phyloP scores from a whole-genome alignment of 30 jellyfish, hydroid and myxozoan genomes.

The Catostylus mosaicus region DNA sequence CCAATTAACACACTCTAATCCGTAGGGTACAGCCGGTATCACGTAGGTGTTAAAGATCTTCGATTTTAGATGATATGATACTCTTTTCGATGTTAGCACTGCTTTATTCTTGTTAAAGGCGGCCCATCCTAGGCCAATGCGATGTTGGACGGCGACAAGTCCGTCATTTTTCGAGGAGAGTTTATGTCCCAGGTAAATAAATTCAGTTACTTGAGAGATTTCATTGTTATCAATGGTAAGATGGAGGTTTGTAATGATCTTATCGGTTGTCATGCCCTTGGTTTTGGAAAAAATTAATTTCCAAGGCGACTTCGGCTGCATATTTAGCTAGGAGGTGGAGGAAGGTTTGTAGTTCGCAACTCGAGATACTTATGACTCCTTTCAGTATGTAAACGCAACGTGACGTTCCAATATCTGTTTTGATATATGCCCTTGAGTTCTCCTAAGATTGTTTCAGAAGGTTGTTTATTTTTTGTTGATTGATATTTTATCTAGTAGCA shows the following conservation, averaged over 20 bases:
- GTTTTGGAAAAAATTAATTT: constrained; percentile 22
- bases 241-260: neutral
- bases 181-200: constrained; percentile 25
- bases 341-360: constrained; percentile 31
- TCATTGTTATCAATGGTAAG: constrained; percentile 31
- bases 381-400: no score
- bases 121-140: constrained; percentile 37
- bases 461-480: no score
- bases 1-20: constrained; percentile 40
- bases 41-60: constrained; percentile 24
- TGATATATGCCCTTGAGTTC: no score
- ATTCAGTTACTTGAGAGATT: constrained; percentile 34
- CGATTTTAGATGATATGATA: constrained; percentile 23
- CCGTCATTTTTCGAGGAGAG: constrained; percentile 24
- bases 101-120: constrained; percentile 31
- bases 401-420: no score
- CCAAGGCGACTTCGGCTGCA: constrained; percentile 42
- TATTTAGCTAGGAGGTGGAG: constrained; percentile 14
- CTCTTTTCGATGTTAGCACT: constrained; percentile 35
- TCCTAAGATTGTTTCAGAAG: no score
- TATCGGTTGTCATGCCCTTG: constrained; percentile 62
- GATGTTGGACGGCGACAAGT: constrained; percentile 29
- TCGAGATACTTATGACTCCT: constrained; percentile 24
- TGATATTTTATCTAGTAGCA: no score
- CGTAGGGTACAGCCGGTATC: constrained; percentile 24